Evolutionary conservation across 35 echinoderm and acorn worm species (phyloP).

Genomic region (Ophioderma brevispina): DNA sequence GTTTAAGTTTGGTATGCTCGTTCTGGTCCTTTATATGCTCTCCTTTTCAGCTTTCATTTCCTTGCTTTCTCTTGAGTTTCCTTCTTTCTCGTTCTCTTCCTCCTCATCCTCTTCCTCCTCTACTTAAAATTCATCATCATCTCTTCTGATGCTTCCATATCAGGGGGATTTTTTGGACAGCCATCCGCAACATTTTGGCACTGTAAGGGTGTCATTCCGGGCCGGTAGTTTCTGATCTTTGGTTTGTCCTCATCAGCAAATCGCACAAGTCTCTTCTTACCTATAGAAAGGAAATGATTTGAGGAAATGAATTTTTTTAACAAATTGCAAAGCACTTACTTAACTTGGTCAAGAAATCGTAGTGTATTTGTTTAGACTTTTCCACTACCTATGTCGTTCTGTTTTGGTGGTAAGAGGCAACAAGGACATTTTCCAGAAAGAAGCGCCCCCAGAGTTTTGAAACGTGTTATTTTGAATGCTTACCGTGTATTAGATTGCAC

Average conservation of each 20-base stretch:
- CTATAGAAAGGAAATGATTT: constrained; percentile 24
- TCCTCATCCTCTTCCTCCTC: constrained; percentile 60
- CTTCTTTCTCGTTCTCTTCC: constrained; percentile 21
- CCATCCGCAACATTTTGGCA: constrained; percentile 95
- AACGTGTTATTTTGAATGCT: no score
- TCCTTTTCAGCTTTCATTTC: constrained; percentile 24
- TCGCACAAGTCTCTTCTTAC: constrained; percentile 28
- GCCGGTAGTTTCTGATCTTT: constrained; percentile 50
- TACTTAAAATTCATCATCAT: constrained; percentile 56
- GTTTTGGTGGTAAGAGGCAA: no score
- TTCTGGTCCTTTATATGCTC: constrained; percentile 17
- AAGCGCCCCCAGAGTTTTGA: no score
- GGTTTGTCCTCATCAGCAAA: no score
- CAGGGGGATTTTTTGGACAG: constrained; percentile 74
- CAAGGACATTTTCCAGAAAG: no score
- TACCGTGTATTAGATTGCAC: no score
- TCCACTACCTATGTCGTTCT: no score
- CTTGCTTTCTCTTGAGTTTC: no score
- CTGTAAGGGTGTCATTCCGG: constrained; percentile 92
- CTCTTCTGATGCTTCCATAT: constrained; percentile 42
- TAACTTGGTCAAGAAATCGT: no score
- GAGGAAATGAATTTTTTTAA: no score
- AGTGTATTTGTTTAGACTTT: no score
- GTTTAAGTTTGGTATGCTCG: constrained; percentile 4
- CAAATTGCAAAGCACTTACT: no score